A percentile compares a stretch with the other conserved stretches of the same genome.
These are phyloP conservation scores for Drosophila ambigua DNA, from an alignment of 1,140 invertebrate species.

Conservation along the genomic window DNA sequence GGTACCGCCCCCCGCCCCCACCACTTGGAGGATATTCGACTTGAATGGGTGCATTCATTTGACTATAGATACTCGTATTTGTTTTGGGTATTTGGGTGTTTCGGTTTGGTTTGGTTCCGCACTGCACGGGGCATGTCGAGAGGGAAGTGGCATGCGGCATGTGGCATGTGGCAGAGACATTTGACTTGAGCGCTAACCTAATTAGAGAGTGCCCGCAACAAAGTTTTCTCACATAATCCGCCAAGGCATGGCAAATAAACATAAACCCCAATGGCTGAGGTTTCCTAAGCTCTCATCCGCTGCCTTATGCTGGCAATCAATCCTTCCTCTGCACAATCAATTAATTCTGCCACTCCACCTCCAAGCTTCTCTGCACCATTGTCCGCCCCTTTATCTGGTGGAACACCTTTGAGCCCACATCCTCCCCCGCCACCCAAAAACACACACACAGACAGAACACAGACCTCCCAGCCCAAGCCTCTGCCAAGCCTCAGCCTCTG, in stretches of 20 bases:
- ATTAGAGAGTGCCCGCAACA: conserved; percentile 1
- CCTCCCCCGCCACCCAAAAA: not conserved
- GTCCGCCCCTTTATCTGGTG: too few species aligned
- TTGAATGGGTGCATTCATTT: conserved; percentile 33
- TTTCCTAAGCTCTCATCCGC: conserved; percentile 29
- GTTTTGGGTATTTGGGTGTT: conserved; percentile 36
- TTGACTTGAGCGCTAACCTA: conserved; percentile 6
- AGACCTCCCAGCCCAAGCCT: not conserved
- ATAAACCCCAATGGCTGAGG: not conserved
- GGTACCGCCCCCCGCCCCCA: not conserved
- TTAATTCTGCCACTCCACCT: conserved; percentile 25
- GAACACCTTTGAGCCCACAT: conserved; percentile 35
- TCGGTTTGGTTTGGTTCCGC: conserved; percentile 4
- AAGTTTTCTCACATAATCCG: conserved; percentile 26
- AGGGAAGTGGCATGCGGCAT: conserved; percentile 13
- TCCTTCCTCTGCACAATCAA: conserved; percentile 50
- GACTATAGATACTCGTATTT: conserved; percentile 30
- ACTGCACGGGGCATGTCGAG: conserved; percentile 18
- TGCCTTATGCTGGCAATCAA: conserved; percentile 42
- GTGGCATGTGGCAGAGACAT: conserved; percentile 40
- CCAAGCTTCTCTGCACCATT: too few species aligned
- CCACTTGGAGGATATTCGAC: conserved; percentile 46
- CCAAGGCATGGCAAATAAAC: conserved; percentile 13
- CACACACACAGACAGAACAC: not conserved
- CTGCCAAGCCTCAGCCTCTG: conserved; percentile 10